Evolutionary conservation across 2,113 vertebrate genomes (phyloP), one percentile per base, ranked within the genome.

Genomic region (Oryzias melastigma): DNA sequence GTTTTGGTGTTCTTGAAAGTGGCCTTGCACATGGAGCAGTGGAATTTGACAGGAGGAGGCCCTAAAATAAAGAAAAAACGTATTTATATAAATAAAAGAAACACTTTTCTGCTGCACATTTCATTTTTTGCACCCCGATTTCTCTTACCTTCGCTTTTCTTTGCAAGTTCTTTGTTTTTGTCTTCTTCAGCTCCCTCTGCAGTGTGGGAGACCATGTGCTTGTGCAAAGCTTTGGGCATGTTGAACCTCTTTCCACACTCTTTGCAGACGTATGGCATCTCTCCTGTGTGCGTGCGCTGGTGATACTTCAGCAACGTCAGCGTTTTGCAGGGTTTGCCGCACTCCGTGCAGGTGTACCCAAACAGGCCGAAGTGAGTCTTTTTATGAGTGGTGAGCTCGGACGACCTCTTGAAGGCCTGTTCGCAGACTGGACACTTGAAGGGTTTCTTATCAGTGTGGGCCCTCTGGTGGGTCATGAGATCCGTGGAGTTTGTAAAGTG

Each of bases 401-500:
- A 94, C 0, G 93, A 93, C 55, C 92, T 93, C 16, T 84, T 87
- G 64, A 96, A 96, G 15, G 94, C 90, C 0, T 90, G 82, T 14
- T 27, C 4, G 45, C 88, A 89, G 42, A 90, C 70, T 1, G 82
- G 85, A 80, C 95, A 95, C 20, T 93, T 92, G 77, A 93, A 96
- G 0, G 94, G 94, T 50, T 90, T 91, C 75, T 90, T 93, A 73
- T 95, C 94, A 0, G 81, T 89, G 87, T 98, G 95, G 56, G 93
- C 88, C 8, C 94, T 93, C 61, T 94, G 95, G 71, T 98, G 95
- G 7, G 88, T 85, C 94, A 94, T 90, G 24, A 98, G 91, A 51
- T 96, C 84, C 0, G 89, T 87, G 1, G 95, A 95, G 78, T 93
- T 95, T 77, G 93, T 93, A 59, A 98, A 97, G 10, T 94, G 89